These are phyloP conservation scores for Hoplodrina ambigua DNA, from an alignment of 2,888 invertebrate genomes.

Conservation along the genomic window DNA sequence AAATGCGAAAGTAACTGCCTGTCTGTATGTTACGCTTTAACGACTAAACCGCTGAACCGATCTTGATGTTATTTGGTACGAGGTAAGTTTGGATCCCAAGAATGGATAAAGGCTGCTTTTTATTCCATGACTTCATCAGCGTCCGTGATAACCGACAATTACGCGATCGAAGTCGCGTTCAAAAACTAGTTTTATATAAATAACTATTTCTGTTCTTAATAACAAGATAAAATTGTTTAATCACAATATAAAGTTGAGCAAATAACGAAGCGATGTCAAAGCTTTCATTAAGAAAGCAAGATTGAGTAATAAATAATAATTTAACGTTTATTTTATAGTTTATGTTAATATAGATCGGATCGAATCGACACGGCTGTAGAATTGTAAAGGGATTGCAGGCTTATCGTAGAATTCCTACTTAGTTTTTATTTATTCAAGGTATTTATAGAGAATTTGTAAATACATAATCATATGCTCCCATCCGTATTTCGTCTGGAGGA, in stretches of 20 bases:
- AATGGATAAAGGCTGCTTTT: no score
- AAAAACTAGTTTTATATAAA: neutral
- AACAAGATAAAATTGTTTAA: constrained; percentile 31
- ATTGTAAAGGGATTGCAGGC: constrained; percentile 27
- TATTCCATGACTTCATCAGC: no score
- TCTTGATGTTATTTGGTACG: no score
- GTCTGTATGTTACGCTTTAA: no score
- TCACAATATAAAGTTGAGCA: constrained; percentile 34
- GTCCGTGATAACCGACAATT: no score
- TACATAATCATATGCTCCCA: neutral
- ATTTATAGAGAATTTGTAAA: constrained; percentile 15
- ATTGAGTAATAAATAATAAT: constrained; percentile 37
- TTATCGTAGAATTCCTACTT: constrained; percentile 12
- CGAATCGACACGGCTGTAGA: neutral
- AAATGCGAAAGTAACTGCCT: no score
- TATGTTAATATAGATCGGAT: constrained; percentile 53
- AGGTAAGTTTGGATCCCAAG: no score
- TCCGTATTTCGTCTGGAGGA: no score
- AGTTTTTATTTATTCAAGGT: constrained; percentile 34
- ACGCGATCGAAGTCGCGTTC: no score
- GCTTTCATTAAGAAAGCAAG: constrained; percentile 20
- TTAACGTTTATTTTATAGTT: constrained; percentile 39
- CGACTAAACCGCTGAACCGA: no score
- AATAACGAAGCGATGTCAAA: constrained; percentile 17
- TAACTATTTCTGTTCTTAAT: constrained; percentile 5